Evolutionary conservation across 1,140 invertebrate genomes (phyloP).

Genomic region (Drosophila nigromelanica): DNA sequence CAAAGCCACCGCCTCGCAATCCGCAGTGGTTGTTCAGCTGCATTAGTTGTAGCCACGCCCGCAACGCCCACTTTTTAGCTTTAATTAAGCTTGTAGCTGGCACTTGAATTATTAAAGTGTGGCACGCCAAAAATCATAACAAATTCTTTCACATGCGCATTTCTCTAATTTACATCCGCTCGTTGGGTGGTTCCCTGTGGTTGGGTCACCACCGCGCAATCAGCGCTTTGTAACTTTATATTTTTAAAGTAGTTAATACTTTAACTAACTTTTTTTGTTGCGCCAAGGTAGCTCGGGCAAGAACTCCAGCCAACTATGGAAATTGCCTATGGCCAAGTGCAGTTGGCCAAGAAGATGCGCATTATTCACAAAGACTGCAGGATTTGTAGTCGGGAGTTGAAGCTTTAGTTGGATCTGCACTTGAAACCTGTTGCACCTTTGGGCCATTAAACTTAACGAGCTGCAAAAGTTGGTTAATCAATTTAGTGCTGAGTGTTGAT

Average conservation of each 20-base stretch:
- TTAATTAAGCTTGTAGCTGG: constrained; percentile 61
- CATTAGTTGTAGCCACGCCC: constrained; percentile 55
- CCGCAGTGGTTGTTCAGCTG: constrained; percentile 53
- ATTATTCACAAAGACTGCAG: constrained; percentile 28
- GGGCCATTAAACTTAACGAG: constrained; percentile 29
- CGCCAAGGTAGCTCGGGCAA: constrained; percentile 11
- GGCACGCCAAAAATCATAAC: constrained; percentile 63
- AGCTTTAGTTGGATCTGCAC: neutral
- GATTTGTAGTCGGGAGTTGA: no score
- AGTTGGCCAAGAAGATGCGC: constrained; percentile 27
- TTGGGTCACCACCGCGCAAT: constrained; percentile 35
- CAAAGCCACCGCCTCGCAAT: constrained; percentile 39
- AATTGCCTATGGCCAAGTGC: constrained; percentile 36
- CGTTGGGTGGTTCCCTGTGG: neutral
- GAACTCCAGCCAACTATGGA: constrained; percentile 15
- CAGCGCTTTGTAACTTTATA: constrained; percentile 59
- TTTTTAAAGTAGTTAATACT: constrained; percentile 70
- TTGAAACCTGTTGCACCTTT: constrained; percentile 20
- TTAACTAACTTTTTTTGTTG: constrained; percentile 1
- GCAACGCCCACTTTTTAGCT: constrained; percentile 22
- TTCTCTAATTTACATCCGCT: constrained; percentile 55
- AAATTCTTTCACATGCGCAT: constrained; percentile 49
- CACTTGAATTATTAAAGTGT: constrained; percentile 62
- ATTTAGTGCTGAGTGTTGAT: constrained; percentile 48
- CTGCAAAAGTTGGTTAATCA: constrained; percentile 47